Conservation (phyloP, 2,113 vertebrate genomes). For the Ameiurus melas region DNA sequence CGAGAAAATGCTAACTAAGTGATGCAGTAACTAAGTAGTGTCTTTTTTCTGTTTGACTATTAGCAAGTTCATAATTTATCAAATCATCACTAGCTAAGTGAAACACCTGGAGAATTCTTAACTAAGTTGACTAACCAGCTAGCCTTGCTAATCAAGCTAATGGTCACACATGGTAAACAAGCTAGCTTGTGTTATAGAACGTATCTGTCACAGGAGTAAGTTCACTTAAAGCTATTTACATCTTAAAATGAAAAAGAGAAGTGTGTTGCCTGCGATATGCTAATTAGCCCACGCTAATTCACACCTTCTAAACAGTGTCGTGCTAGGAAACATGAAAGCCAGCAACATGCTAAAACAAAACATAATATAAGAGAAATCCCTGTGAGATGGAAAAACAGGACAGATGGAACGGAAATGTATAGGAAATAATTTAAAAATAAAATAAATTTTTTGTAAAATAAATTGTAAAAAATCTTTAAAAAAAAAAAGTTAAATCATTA, state of each 20-base stretch:
- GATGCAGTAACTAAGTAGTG: not conserved
- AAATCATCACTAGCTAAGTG: not conserved
- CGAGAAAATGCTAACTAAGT: not conserved
- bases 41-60: not conserved
- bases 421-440: not conserved
- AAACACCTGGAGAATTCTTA: not conserved
- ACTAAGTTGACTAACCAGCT: not conserved
- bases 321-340: not conserved
- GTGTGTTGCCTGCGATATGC: not conserved
- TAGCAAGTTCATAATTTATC: not conserved
- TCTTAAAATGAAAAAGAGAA: not conserved
- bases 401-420: not conserved
- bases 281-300: not conserved
- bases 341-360: not conserved
- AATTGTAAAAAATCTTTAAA: not conserved
- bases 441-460: too few species aligned
- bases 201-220: not conserved
- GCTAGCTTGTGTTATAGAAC: not conserved
- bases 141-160: not conserved
- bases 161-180: not conserved
- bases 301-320: not conserved
- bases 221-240: not conserved
- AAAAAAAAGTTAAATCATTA: constrained; percentile 3
- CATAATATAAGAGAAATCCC: not conserved
- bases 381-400: not conserved